Evolutionary conservation across 2,888 invertebrate species (phyloP).

Genomic region (Zele albiditarsus): DNA sequence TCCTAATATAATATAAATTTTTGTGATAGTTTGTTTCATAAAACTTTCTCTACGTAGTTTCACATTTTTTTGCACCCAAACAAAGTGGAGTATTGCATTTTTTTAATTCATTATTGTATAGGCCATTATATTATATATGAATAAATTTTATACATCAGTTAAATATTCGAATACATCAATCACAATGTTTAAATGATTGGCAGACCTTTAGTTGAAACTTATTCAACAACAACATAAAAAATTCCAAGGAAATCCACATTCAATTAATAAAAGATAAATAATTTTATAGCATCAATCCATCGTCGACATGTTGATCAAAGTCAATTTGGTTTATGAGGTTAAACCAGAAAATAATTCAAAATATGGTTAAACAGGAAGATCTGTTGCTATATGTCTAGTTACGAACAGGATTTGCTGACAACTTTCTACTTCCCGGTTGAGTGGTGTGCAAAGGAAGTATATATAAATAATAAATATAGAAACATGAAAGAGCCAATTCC

Average conservation of each 20-base stretch:
- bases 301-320: neutral
- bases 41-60: too few species aligned
- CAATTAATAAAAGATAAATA: neutral
- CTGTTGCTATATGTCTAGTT: conserved; percentile 20
- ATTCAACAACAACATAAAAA: neutral
- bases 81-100: too few species aligned
- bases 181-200: too few species aligned
- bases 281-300: neutral
- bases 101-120: too few species aligned
- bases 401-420: conserved; percentile 40
- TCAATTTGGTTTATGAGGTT: neutral
- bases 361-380: conserved; percentile 25
- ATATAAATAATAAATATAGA: conserved; percentile 17
- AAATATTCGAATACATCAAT: too few species aligned
- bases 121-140: too few species aligned
- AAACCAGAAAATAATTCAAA: neutral
- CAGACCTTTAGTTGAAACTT: too few species aligned
- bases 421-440: conserved; percentile 54
- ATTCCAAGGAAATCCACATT: neutral
- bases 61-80: too few species aligned
- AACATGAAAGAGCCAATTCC: neutral
- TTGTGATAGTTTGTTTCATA: too few species aligned
- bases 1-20: too few species aligned
- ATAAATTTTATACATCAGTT: too few species aligned
- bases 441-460: conserved; percentile 29